Conservation (phyloP, 1,140 invertebrate genomes). For the Drosophila sp. region DNA sequence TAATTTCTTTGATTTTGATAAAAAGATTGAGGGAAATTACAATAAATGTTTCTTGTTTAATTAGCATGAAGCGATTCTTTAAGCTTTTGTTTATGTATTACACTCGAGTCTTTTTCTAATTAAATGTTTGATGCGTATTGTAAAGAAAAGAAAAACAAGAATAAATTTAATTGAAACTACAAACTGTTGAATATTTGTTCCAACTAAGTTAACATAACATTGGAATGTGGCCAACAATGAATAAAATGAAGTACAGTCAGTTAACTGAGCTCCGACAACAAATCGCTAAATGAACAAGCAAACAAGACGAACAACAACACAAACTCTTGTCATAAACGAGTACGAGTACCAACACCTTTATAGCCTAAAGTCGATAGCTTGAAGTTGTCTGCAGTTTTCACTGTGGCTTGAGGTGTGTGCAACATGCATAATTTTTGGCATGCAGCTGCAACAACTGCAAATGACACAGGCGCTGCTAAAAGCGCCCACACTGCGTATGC, state of each 20-base stretch:
- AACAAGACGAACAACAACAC: conserved; percentile 43
- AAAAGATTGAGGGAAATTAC: no score
- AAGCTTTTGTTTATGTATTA: no score
- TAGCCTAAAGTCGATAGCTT: conserved; percentile 14
- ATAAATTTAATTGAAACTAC: conserved; percentile 1
- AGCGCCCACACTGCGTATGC: conserved; percentile 70
- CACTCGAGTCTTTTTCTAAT: no score
- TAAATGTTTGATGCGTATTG: no score
- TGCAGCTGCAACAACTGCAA: conserved; percentile 50
- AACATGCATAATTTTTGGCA: conserved; percentile 69
- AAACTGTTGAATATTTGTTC: background rate
- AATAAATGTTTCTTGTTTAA: no score
- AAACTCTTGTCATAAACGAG: conserved; percentile 38
- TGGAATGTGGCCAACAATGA: conserved; percentile 25
- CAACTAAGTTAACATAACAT: conserved; percentile 9
- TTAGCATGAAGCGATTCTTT: no score
- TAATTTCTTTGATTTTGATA: no score
- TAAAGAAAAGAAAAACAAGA: background rate
- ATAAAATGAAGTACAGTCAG: conserved; percentile 24
- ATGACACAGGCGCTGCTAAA: conserved; percentile 47
- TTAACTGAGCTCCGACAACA: conserved; percentile 6
- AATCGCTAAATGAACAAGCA: conserved; percentile 52
- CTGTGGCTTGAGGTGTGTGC: conserved; percentile 46
- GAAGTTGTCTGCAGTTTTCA: conserved; percentile 50
- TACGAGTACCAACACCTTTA: background rate